phyloP scores from a whole-genome alignment of 2,113 vertebrate genomes.

The Xiphophorus hellerii region DNA sequence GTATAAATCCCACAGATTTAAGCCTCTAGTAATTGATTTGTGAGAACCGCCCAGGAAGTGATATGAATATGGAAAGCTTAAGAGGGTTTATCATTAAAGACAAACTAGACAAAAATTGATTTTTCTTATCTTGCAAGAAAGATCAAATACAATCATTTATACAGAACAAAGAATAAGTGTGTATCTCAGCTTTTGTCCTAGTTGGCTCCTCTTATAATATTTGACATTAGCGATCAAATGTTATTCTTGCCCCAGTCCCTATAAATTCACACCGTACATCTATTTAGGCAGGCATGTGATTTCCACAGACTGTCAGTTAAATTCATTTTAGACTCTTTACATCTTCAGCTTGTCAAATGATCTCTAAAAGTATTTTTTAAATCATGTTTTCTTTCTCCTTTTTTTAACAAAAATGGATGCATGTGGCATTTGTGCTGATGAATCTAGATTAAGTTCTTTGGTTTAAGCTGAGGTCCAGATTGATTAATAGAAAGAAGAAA shows the following conservation, averaged over 20 bases:
- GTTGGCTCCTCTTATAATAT: slow-evolving; percentile 9
- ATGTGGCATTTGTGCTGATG: not conserved
- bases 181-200: slow-evolving; percentile 28
- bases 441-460: slow-evolving; percentile 1
- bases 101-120: slow-evolving; percentile 16
- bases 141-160: slow-evolving; percentile 33
- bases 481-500: not conserved
- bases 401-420: not conserved
- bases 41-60: slow-evolving; percentile 85
- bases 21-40: slow-evolving; percentile 18
- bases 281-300: not conserved
- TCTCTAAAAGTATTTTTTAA: not conserved
- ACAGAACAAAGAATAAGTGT: slow-evolving; percentile 25
- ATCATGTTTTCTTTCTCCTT: not conserved
- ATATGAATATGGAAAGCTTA: slow-evolving; percentile 82
- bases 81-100: slow-evolving; percentile 41
- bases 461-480: not conserved
- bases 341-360: not conserved
- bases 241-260: slow-evolving; percentile 1
- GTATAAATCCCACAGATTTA: slow-evolving; percentile 4
- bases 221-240: not conserved
- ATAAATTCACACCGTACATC: not conserved
- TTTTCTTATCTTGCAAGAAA: slow-evolving; percentile 8
- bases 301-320: not conserved
- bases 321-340: not conserved